These are phyloP conservation scores for Archips xylosteana DNA, from an alignment of 2,888 invertebrate species.

Conservation along the genomic window DNA sequence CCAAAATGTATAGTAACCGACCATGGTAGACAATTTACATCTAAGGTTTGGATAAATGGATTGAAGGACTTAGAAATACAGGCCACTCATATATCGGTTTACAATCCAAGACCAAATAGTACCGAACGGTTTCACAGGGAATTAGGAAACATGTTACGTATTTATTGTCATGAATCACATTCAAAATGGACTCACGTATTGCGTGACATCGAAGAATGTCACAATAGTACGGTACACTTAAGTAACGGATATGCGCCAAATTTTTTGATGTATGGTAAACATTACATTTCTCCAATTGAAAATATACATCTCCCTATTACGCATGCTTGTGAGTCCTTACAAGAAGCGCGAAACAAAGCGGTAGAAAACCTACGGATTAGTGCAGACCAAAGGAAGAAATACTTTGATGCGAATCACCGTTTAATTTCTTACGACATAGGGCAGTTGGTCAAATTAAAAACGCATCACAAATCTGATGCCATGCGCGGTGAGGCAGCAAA, in stretches of 20 bases:
- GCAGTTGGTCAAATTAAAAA: slow-evolving; percentile 23
- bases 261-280: too few species aligned
- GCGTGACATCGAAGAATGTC: not conserved
- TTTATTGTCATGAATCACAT: slow-evolving; percentile 15
- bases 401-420: slow-evolving; percentile 24
- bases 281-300: not conserved
- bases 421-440: slow-evolving; percentile 26
- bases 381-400: not conserved
- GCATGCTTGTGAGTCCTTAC: not conserved
- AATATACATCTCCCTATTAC: not conserved
- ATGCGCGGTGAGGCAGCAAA: slow-evolving; percentile 15
- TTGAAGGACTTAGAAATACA: not conserved
- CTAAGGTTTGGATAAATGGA: not conserved
- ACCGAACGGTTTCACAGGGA: slow-evolving; percentile 5
- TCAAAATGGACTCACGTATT: not conserved
- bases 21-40: slow-evolving; percentile 8
- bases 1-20: slow-evolving; percentile 8
- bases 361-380: not conserved
- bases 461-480: slow-evolving; percentile 8
- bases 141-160: slow-evolving; percentile 7
- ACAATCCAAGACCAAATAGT: slow-evolving; percentile 1
- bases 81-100: not conserved
- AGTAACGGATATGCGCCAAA: not conserved
- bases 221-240: not conserved
- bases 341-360: slow-evolving; percentile 7